These are phyloP conservation scores for Hedya salicella DNA, from an alignment of 2,888 invertebrate species.

Conservation along the genomic window DNA sequence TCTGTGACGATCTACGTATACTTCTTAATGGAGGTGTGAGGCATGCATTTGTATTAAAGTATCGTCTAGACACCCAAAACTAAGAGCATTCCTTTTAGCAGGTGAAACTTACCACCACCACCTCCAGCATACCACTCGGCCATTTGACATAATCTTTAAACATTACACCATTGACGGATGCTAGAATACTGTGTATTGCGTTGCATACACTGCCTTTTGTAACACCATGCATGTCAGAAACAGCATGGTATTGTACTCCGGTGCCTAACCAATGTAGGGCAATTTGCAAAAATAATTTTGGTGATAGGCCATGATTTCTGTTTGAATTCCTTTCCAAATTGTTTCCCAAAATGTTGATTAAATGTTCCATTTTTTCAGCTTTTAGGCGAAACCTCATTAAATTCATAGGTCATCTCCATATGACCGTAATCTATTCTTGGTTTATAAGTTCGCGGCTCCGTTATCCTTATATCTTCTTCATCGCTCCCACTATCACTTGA, in stretches of 20 bases:
- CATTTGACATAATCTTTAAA: constrained; percentile 4
- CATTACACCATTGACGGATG: constrained; percentile 6
- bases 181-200: neutral
- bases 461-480: constrained; percentile 4
- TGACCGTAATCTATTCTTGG: neutral
- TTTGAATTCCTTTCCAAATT: constrained; percentile 3
- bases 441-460: neutral
- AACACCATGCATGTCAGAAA: constrained; percentile 18
- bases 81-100: neutral
- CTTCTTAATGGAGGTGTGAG: constrained; percentile 5
- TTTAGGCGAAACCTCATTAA: constrained; percentile 18
- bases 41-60: constrained; percentile 6
- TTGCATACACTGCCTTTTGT: constrained; percentile 6
- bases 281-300: constrained; percentile 7
- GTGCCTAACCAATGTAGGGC: constrained; percentile 21
- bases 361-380: constrained; percentile 1
- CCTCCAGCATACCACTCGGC: neutral
- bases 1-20: constrained; percentile 11
- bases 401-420: constrained; percentile 8
- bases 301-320: constrained; percentile 16
- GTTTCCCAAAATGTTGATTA: constrained; percentile 8
- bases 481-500: constrained; percentile 11
- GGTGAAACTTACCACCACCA: constrained; percentile 2
- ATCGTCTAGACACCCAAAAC: constrained; percentile 11
- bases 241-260: constrained; percentile 18